Conservation (phyloP, 2,888 invertebrate genomes). For the Sinotaia quadrata region DNA sequence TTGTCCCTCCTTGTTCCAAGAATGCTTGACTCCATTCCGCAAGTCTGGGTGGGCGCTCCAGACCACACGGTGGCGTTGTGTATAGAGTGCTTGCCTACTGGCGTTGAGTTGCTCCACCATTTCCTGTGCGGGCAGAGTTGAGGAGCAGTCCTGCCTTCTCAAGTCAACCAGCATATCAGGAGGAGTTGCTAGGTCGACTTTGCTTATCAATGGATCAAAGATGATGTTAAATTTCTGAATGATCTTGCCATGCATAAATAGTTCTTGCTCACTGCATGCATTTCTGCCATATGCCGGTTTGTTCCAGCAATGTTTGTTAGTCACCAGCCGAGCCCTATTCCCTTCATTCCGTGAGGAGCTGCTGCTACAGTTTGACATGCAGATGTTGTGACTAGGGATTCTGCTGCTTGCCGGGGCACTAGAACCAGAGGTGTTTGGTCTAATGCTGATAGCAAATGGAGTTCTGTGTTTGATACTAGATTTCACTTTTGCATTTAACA, state of each 20-base stretch:
- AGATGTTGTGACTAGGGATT: background rate
- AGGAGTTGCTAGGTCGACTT: slow-evolving; percentile 10
- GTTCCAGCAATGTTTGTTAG: background rate
- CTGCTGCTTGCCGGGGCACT: background rate
- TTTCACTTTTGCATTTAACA: too few relatives aligned
- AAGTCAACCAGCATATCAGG: too few relatives aligned
- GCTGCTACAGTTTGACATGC: too few relatives aligned
- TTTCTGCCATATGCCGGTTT: slow-evolving; percentile 27
- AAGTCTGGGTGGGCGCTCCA: slow-evolving; percentile 32
- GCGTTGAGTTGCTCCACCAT: too few relatives aligned
- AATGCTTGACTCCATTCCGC: background rate
- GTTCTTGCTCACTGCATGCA: slow-evolving; percentile 23
- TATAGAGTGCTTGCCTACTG: too few relatives aligned
- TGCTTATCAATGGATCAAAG: slow-evolving; percentile 25
- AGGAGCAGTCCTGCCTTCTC: too few relatives aligned
- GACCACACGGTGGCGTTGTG: slow-evolving; percentile 22
- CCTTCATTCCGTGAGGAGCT: too few relatives aligned
- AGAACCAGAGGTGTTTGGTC: background rate
- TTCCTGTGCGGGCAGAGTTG: too few relatives aligned
- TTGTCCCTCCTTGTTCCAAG: slow-evolving; percentile 6
- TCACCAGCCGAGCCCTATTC: too few relatives aligned
- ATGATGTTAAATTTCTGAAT: slow-evolving; percentile 29
- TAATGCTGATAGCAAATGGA: background rate
- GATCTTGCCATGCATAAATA: slow-evolving; percentile 10
- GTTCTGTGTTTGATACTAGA: too few relatives aligned